Evolutionary conservation across 2,888 invertebrate genomes (phyloP).

Genomic region (Meteorus cinctellus): DNA sequence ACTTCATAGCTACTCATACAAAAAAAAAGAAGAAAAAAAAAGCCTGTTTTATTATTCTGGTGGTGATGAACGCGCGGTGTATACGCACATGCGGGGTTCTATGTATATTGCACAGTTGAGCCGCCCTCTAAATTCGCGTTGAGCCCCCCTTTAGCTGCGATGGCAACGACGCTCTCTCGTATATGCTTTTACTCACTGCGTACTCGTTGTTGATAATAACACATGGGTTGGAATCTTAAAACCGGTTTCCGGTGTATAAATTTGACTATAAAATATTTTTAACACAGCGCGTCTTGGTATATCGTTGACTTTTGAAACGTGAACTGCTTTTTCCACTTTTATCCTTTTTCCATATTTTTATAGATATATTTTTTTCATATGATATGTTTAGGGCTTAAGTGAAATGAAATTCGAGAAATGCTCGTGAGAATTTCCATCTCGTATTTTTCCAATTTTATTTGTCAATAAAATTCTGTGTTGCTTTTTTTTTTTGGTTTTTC

Average conservation of each 20-base stretch:
- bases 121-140: slow-evolving; percentile 10
- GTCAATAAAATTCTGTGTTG: too few species aligned
- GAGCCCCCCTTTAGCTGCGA: background rate
- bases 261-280: slow-evolving; percentile 58
- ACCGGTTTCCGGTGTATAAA: slow-evolving; percentile 54
- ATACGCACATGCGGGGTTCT: background rate
- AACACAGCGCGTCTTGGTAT: slow-evolving; percentile 28
- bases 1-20: slow-evolving; percentile 3
- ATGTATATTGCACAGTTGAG: background rate
- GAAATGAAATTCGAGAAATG: background rate
- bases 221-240: slow-evolving; percentile 32
- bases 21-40: background rate
- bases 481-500: too few species aligned
- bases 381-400: slow-evolving; percentile 14
- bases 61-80: background rate
- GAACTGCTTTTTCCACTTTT: background rate
- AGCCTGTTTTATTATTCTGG: slow-evolving; percentile 15
- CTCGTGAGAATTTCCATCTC: too few species aligned
- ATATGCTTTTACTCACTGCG: background rate
- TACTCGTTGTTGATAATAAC: slow-evolving; percentile 26
- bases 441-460: too few species aligned
- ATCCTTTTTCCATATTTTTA: slow-evolving; percentile 17
- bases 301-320: slow-evolving; percentile 35
- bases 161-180: background rate
- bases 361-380: slow-evolving; percentile 9